phyloP scores from a whole-genome alignment of 1,140 invertebrate genomes.

The Pseudomyrmex pallidus region DNA sequence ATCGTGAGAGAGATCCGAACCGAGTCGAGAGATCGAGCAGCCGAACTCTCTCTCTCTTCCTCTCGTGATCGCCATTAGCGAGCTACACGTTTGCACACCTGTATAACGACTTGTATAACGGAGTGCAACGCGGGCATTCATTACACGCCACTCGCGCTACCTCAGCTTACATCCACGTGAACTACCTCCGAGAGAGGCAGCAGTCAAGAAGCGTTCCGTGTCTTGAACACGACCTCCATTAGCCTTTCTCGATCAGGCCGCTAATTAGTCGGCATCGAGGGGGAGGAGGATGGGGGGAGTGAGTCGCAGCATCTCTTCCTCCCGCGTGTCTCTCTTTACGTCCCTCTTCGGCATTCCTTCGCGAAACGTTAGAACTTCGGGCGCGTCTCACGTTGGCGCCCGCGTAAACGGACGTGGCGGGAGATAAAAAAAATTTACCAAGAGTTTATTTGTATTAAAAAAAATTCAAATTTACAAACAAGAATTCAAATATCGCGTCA shows the following conservation, averaged over 20 bases:
- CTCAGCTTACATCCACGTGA: conserved; percentile 45
- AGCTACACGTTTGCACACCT: conserved; percentile 52
- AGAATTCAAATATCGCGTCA: too few relatives aligned
- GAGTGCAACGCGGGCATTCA: conserved; percentile 24
- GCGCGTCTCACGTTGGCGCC: neutral
- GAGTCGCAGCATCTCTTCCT: conserved; percentile 51
- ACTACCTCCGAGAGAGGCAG: conserved; percentile 50
- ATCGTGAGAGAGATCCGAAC: too few relatives aligned
- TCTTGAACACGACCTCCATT: conserved; percentile 75
- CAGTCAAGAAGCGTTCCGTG: conserved; percentile 72
- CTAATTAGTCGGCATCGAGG: conserved; percentile 73
- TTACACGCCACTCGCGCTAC: conserved; percentile 42
- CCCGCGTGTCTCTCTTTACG: conserved; percentile 28
- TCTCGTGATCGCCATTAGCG: conserved; percentile 43
- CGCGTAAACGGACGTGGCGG: neutral
- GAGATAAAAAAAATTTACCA: conserved; percentile 16
- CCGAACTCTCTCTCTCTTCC: neutral
- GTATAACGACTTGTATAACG: conserved; percentile 53
- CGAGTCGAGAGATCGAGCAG: neutral
- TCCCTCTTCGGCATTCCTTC: conserved; percentile 1
- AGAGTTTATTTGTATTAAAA: neutral
- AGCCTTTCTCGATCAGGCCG: conserved; percentile 74
- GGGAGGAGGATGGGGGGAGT: neutral
- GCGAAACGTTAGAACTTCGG: conserved; percentile 44
- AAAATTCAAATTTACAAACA: too few relatives aligned